A percentile compares a stretch with the other conserved stretches of the same genome.
These are phyloP conservation scores for Tauraco hartlaubi DNA, from an alignment of 2,797 vertebrate species.

Conservation along the genomic window DNA sequence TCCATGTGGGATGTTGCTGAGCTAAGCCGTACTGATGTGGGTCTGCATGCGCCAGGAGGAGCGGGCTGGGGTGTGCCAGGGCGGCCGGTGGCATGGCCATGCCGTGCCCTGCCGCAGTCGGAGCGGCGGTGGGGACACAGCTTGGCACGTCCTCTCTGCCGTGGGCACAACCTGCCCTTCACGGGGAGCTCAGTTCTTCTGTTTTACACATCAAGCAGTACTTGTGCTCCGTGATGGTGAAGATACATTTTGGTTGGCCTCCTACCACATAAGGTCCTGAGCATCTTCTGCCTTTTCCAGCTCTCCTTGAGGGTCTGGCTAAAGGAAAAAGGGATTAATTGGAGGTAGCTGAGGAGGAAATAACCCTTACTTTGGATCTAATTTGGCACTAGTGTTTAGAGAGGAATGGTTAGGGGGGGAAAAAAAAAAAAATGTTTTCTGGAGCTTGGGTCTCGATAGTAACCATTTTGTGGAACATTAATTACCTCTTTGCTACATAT, in stretches of 20 bases:
- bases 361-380: background rate
- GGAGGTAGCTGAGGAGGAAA: background rate
- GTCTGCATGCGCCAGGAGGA: background rate
- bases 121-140: too few species aligned
- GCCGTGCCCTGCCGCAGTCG: rapidly evolving
- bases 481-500: too few species aligned
- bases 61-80: background rate
- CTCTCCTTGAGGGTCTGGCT: background rate
- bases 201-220: background rate
- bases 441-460: background rate
- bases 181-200: background rate
- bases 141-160: background rate
- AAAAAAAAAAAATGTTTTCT: background rate
- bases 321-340: background rate
- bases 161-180: background rate
- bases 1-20: background rate
- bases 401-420: background rate
- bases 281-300: background rate
- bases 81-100: rapidly evolving
- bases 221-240: too few species aligned
- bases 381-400: background rate
- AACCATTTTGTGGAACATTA: background rate
- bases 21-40: background rate
- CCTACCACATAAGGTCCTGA: background rate
- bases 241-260: background rate